Base-by-base conservation (phyloP, 2,113 vertebrate genomes). In the Gobius niger region DNA sequence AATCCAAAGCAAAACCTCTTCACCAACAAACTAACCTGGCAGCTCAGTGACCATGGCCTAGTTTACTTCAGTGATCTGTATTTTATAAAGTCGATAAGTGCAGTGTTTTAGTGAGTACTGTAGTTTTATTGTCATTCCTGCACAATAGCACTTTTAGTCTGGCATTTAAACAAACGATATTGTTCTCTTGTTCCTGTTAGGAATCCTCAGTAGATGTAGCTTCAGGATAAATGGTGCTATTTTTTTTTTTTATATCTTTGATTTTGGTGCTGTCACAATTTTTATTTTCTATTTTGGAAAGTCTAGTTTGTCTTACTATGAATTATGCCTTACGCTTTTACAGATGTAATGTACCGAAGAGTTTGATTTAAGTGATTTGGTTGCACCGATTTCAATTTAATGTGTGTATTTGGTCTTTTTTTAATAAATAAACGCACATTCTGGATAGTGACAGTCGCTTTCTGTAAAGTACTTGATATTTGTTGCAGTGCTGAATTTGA, bases 141-240 rank as follows among this genome's bases (percentile, higher is more conserved):
- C 74, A 83, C 75, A 77, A 40, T 73, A 87, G 67, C 78, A 85
- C 80, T 84, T 83, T 81, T 34, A 60, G 57, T 60, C 24, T 34
- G n/a, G 2, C 34, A 60, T 42, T 42, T 60, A 60, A 16, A 44
- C 57, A 60, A 14, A 59, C 9, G 15, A 63, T 41, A 2, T 63
- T 52, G 15, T 6, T 59, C 41, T 7, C 44, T 11, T 10, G 54
- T 54, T 40, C 14, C 7, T 16, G 14, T 16, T 42, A 53, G 15
- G 52, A n/a, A 9, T 63, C 63, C 47, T 18, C 42, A 49, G 47
- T 51, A 44, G 24, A 34, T 40, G 47, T 40, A 53, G 16, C 24
- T 66, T 63, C n/a, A 46, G 16, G 18, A 57, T n/a, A 56, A 7
- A 44, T 63, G 83, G 82, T 87, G 88, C 86, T 87, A 77, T 68